These are phyloP conservation scores for Gavia stellata DNA, from an alignment of 2,113 vertebrate genomes.

Conservation along the genomic window DNA sequence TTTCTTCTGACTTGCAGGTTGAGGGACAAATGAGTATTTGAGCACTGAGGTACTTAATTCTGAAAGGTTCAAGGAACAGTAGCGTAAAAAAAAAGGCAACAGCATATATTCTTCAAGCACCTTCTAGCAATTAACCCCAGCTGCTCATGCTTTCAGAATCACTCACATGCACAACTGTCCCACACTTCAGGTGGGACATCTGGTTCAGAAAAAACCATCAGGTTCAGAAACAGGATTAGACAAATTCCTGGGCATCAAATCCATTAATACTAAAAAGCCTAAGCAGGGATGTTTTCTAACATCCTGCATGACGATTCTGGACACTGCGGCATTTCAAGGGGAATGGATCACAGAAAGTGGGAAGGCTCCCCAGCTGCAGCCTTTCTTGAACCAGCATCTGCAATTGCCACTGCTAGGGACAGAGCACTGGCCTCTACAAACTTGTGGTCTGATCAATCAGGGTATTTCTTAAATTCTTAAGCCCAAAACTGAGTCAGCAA, in stretches of 20 bases:
- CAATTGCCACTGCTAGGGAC: not conserved
- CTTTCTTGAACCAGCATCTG: not conserved
- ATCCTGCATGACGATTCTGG: not conserved
- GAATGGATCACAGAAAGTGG: not conserved
- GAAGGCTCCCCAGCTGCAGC: not conserved
- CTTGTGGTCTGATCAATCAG: rapidly evolving
- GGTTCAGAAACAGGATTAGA: not conserved
- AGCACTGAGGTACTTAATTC: not conserved
- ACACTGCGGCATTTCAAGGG: rapidly evolving
- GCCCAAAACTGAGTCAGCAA: not conserved
- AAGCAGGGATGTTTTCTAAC: not conserved
- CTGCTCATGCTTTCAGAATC: not conserved
- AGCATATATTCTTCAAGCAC: too few species aligned
- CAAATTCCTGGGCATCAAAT: not conserved
- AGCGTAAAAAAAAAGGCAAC: too few species aligned
- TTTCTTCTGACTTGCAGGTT: not conserved
- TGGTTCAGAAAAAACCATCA: not conserved
- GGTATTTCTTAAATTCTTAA: not conserved
- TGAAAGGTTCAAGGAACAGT: not conserved
- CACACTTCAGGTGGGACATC: too few species aligned
- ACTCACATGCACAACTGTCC: too few species aligned
- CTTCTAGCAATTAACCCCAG: not conserved
- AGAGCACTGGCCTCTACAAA: not conserved
- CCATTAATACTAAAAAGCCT: not conserved
- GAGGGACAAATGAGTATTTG: not conserved